A percentile compares a stretch with the other conserved stretches of the same genome.
Conservation (phyloP, 1,140 invertebrate genomes). For the Scaptomyza hsui region DNA sequence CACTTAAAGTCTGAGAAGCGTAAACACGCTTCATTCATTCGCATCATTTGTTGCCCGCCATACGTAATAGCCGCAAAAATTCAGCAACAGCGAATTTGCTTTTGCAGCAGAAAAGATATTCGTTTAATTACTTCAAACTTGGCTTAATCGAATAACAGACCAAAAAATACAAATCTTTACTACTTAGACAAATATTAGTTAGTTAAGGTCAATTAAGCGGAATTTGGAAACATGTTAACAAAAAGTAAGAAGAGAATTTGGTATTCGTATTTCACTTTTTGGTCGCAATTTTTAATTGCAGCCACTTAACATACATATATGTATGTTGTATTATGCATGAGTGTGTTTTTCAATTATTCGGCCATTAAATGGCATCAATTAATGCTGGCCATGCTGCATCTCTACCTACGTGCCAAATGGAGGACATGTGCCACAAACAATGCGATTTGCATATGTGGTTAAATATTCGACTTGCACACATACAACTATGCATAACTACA, state of each 20-base stretch:
- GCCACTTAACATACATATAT: no score
- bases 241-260: no score
- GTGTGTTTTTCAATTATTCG: conserved; percentile 32
- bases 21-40: conserved; percentile 26
- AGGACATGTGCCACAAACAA: background rate
- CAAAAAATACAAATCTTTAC: no score
- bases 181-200: background rate
- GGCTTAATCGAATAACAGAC: background rate
- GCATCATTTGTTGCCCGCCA: conserved; percentile 3
- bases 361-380: conserved; percentile 21
- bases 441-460: background rate
- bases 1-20: conserved; percentile 51
- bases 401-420: conserved; percentile 1
- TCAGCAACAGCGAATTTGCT: background rate
- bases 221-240: no score
- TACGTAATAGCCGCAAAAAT: background rate
- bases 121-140: background rate
- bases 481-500: background rate
- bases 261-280: background rate
- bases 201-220: no score
- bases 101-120: background rate
- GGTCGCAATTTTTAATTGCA: background rate
- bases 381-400: background rate
- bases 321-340: conserved; percentile 10
- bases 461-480: background rate